Evolutionary conservation across 2,113 vertebrate species (phyloP).

Genomic region (Synodontis membranacea): DNA sequence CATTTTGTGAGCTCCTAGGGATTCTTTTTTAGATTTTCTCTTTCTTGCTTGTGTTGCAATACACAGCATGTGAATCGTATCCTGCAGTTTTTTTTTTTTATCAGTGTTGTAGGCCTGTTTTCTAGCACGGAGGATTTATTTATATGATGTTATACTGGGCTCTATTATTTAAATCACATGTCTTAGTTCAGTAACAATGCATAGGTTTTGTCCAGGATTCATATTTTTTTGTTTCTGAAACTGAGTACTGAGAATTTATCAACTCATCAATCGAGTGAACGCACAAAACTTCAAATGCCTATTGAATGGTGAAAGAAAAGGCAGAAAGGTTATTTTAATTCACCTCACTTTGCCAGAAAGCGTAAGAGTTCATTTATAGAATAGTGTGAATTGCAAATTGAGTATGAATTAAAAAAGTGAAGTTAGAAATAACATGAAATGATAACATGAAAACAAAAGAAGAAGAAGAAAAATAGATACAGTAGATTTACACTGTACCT

Average conservation of each 20-base stretch:
- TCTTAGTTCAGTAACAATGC: neutral
- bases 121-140: neutral
- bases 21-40: neutral
- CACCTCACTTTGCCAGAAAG: too few relatives aligned
- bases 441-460: too few relatives aligned
- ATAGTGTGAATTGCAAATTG: too few relatives aligned
- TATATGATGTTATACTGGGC: neutral
- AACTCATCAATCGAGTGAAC: too few relatives aligned
- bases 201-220: neutral
- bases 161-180: neutral
- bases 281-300: neutral
- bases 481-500: too few relatives aligned
- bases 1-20: neutral
- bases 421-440: too few relatives aligned
- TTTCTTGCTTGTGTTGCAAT: neutral
- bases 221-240: neutral
- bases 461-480: too few relatives aligned
- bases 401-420: too few relatives aligned
- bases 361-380: too few relatives aligned
- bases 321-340: neutral
- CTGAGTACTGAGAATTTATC: neutral
- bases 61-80: neutral
- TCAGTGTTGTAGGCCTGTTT: neutral
- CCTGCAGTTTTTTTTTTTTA: neutral
- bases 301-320: neutral